A percentile compares a stretch with the other conserved stretches of the same genome.
Conservation (phyloP, 2,113 vertebrate species). For the Antennarius striatus region DNA sequence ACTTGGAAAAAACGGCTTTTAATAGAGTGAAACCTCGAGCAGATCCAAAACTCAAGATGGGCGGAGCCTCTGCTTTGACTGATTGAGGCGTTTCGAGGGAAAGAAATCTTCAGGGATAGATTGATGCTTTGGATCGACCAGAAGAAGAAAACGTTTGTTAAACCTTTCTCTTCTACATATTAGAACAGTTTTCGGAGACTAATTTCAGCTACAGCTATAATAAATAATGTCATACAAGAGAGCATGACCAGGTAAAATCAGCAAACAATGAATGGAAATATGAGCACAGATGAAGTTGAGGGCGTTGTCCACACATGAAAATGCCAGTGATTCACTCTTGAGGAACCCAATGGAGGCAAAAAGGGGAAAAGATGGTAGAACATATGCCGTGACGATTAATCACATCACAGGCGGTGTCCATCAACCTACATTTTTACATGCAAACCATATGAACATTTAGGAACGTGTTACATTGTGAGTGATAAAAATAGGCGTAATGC, state of each 20-base stretch:
- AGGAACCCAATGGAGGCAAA: not conserved
- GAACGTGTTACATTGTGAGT: conserved; percentile 2
- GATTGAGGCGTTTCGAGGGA: too few relatives aligned
- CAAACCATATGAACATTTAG: conserved; percentile 8
- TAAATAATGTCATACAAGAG: too few relatives aligned
- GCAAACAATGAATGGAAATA: not conserved
- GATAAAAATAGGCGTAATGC: conserved; percentile 37
- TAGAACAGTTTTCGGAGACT: too few relatives aligned
- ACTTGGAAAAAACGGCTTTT: too few relatives aligned
- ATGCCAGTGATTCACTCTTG: not conserved
- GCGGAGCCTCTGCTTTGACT: too few relatives aligned
- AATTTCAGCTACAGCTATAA: too few relatives aligned
- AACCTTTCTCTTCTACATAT: too few relatives aligned
- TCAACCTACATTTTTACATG: conserved; percentile 12
- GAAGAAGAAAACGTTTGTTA: too few relatives aligned
- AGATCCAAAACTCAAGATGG: too few relatives aligned
- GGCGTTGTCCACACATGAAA: not conserved
- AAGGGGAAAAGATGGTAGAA: conserved; percentile 4
- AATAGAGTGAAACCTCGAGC: too few relatives aligned
- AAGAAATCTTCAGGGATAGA: too few relatives aligned
- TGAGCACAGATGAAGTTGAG: not conserved
- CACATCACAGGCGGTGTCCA: conserved; percentile 21
- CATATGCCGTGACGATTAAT: conserved; percentile 43
- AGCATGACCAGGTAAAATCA: not conserved
- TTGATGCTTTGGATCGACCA: too few relatives aligned